phyloP scores from a whole-genome alignment of 2,113 vertebrate genomes.

The Agapornis roseicollis region DNA sequence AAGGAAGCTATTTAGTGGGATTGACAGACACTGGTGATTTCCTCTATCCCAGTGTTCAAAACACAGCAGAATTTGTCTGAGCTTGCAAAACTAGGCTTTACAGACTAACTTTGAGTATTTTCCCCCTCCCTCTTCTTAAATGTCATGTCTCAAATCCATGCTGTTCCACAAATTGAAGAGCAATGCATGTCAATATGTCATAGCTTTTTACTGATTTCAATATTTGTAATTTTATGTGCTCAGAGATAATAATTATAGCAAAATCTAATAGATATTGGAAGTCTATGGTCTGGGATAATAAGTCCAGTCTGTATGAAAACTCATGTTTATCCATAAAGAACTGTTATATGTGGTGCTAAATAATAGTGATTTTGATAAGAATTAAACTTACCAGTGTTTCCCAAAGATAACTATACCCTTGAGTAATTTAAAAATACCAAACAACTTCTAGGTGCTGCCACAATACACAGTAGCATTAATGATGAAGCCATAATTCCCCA shows the following conservation, averaged over 20 bases:
- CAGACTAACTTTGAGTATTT: neutral
- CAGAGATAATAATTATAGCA: neutral
- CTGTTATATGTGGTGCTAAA: neutral
- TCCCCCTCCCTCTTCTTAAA: neutral
- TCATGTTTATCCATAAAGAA: neutral
- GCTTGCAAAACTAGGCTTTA: neutral
- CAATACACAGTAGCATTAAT: neutral
- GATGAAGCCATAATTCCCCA: neutral
- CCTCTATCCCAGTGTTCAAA: neutral
- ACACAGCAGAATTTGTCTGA: neutral
- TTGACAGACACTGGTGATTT: neutral
- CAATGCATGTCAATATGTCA: neutral
- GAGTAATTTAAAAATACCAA: neutral
- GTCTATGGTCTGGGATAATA: neutral
- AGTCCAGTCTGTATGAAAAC: neutral
- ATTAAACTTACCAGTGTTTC: neutral
- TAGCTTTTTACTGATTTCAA: neutral
- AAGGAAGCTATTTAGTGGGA: neutral
- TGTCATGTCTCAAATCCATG: neutral
- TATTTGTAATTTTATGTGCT: neutral
- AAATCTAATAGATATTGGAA: neutral
- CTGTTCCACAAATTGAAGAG: accelerated
- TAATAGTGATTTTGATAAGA: neutral
- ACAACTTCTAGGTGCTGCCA: neutral
- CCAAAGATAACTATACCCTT: neutral